phyloP scores from a whole-genome alignment of 2,888 invertebrate species.

The Xanthia togata region DNA sequence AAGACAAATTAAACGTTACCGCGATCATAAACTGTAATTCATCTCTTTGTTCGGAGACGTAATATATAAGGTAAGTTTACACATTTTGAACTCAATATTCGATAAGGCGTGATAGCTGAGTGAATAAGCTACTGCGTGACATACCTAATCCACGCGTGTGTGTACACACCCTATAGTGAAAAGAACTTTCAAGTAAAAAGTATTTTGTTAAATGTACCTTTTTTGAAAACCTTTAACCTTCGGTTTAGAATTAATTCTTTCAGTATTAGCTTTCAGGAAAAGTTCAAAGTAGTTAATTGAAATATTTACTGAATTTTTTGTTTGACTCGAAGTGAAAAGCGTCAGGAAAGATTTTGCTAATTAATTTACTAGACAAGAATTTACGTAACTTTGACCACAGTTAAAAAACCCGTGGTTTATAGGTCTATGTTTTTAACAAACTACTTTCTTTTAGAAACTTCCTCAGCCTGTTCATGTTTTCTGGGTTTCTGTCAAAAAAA shows the following conservation, averaged over 20 bases:
- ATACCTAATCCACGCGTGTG: slow-evolving; percentile 61
- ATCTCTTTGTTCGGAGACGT: slow-evolving; percentile 48
- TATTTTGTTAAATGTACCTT: background rate
- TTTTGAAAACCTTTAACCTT: background rate
- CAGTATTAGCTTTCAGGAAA: background rate
- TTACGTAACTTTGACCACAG: too few relatives aligned
- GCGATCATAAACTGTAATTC: slow-evolving; percentile 50
- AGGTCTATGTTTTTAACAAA: background rate
- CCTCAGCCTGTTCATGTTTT: background rate
- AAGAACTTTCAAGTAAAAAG: slow-evolving; percentile 37
- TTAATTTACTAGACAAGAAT: background rate
- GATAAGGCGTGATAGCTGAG: slow-evolving; percentile 64
- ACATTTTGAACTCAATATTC: slow-evolving; percentile 66
- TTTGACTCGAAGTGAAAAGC: background rate
- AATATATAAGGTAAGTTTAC: slow-evolving; percentile 61
- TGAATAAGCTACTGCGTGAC: slow-evolving; percentile 68
- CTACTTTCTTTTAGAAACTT: background rate
- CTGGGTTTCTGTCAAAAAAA: background rate
- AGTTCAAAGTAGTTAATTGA: background rate
- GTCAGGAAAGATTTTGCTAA: background rate
- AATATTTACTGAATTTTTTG: background rate
- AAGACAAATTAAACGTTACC: slow-evolving; percentile 1
- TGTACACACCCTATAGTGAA: slow-evolving; percentile 59
- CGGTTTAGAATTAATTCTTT: background rate
- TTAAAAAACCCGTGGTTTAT: background rate